Conservation (phyloP, 1,140 invertebrate genomes). For the Coenobita brevimanus region DNA sequence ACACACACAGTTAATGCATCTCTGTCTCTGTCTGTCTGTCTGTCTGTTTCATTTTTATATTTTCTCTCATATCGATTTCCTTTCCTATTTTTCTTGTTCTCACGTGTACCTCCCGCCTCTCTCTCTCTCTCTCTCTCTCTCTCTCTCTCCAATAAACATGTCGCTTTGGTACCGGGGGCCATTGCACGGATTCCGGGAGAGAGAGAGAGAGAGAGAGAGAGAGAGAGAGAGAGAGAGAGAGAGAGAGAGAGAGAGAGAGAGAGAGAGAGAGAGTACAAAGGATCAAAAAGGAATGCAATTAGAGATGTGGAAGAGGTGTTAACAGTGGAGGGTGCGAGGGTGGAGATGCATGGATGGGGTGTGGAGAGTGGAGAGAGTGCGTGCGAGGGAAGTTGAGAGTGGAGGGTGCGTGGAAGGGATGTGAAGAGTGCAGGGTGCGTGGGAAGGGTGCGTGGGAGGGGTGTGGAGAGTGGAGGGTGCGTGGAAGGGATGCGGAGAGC, state of each 20-base stretch:
- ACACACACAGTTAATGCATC: neutral
- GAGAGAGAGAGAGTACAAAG: neutral
- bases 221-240: neutral
- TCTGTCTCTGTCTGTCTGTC: neutral
- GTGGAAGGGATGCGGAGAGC: no score
- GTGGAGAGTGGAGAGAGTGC: no score
- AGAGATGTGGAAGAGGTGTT: neutral
- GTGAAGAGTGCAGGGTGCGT: neutral
- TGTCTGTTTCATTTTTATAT: neutral
- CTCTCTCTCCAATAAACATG: no score
- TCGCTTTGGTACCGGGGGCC: no score
- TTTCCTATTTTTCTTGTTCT: no score
- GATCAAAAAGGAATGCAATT: neutral
- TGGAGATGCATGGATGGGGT: no score
- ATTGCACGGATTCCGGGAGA: neutral
- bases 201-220: neutral
- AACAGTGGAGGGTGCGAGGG: neutral
- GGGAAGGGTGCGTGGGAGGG: no score
- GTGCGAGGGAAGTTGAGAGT: neutral
- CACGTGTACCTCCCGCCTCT: no score
- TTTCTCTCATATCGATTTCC: neutral
- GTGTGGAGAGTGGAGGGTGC: no score
- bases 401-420: no score
- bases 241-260: neutral
- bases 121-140: no score